Percentiles rank a stretch among this genome's conserved stretches.
phyloP scores from a whole-genome alignment of 2,113 vertebrate species.

The Epinephelus lanceolatus region DNA sequence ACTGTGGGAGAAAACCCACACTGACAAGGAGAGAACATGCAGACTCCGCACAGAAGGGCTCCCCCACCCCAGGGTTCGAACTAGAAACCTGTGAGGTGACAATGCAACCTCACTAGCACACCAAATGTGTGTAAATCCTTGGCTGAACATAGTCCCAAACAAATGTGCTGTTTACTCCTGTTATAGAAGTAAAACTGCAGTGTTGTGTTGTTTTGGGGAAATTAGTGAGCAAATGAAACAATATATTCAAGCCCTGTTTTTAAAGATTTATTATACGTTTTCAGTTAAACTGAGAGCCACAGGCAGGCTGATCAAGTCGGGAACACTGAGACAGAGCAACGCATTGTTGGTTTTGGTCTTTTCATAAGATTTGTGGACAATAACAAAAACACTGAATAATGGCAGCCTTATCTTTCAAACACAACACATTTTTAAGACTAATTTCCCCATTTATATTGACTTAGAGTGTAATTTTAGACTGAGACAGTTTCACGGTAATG shows the following conservation, averaged over 20 bases:
- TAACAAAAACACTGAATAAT: not conserved
- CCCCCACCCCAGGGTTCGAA: too few species aligned
- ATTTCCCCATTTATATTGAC: not conserved
- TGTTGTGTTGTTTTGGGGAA: not conserved
- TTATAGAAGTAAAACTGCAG: constrained; percentile 1
- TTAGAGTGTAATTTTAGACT: not conserved
- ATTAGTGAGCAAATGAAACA: constrained; percentile 13
- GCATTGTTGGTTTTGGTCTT: not conserved
- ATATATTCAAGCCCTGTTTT: not conserved
- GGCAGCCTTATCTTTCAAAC: not conserved
- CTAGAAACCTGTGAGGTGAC: too few species aligned
- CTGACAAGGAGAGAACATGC: too few species aligned
- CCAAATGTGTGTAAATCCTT: not conserved
- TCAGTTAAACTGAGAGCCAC: constrained; percentile 4
- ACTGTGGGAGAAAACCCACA: too few species aligned
- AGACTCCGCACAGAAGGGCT: too few species aligned
- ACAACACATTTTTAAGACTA: not conserved
- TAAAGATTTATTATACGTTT: not conserved
- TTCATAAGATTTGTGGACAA: constrained; percentile 1
- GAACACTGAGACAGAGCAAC: not conserved
- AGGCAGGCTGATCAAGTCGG: not conserved
- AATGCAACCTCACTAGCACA: not conserved
- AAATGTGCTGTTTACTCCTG: constrained; percentile 4
- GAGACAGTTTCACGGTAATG: constrained; percentile 21
- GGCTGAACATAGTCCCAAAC: constrained; percentile 12